Percentiles rank a stretch among this genome's conserved stretches.
phyloP scores from a whole-genome alignment of 2,888 invertebrate genomes.

The Polymixis flavicincta region DNA sequence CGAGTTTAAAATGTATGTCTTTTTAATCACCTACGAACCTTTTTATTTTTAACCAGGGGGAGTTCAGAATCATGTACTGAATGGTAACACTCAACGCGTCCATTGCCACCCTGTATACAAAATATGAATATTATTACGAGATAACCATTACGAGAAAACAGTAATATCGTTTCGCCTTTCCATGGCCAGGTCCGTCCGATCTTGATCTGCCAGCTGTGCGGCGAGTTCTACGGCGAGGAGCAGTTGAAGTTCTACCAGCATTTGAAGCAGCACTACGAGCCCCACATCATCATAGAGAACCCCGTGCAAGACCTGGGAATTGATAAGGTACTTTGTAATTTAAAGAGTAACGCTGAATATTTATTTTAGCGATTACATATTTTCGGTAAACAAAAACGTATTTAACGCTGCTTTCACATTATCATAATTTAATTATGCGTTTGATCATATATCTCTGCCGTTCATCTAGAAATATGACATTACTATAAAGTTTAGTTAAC shows the following conservation, averaged over 20 bases:
- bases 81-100: neutral
- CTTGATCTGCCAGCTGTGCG: slow-evolving; percentile 95
- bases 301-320: slow-evolving; percentile 84
- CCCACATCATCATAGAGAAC: slow-evolving; percentile 88
- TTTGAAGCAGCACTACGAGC: slow-evolving; percentile 95
- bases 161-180: neutral
- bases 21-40: too few relatives aligned
- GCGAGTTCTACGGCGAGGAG: slow-evolving; percentile 92
- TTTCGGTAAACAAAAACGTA: neutral
- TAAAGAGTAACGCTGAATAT: neutral
- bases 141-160: neutral
- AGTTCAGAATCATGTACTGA: too few relatives aligned
- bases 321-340: slow-evolving; percentile 79
- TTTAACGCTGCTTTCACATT: neutral
- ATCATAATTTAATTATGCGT: neutral
- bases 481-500: too few relatives aligned
- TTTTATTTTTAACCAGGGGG: too few relatives aligned
- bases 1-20: too few relatives aligned
- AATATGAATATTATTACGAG: neutral
- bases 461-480: neutral
- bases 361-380: neutral
- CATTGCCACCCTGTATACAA: neutral
- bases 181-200: slow-evolving; percentile 84
- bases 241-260: slow-evolving; percentile 97
- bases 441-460: neutral